Evolutionary conservation across 1,140 invertebrate species (phyloP).

Genomic region (Gerris buenoi): DNA sequence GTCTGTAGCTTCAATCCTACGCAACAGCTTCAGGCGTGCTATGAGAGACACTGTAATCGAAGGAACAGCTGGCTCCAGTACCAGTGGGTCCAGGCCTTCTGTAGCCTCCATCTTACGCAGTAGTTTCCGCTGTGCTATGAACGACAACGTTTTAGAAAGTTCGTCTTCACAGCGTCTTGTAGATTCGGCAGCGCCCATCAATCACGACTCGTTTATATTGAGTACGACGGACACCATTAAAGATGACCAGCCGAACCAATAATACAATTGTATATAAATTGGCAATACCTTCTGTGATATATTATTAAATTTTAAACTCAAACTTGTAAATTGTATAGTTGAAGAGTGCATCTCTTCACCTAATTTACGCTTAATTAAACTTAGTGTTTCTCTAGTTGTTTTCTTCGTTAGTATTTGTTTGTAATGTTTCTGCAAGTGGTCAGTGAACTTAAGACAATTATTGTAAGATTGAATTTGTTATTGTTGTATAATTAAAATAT

Average conservation of each 20-base stretch:
- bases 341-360: no score
- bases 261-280: background rate
- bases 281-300: no score
- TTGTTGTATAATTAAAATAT: no score
- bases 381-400: no score
- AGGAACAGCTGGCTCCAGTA: constrained; percentile 11
- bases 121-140: constrained; percentile 34
- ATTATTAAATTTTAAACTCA: no score
- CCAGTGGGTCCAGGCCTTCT: constrained; percentile 36
- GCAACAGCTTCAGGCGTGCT: constrained; percentile 38
- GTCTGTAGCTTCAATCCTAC: constrained; percentile 39
- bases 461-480: no score
- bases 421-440: no score
- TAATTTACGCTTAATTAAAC: no score
- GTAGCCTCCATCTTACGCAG: constrained; percentile 41
- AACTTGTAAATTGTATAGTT: no score
- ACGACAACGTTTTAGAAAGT: constrained; percentile 17
- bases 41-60: constrained; percentile 14
- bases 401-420: no score
- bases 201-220: constrained; percentile 29
- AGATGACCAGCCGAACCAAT: background rate
- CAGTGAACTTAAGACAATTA: no score
- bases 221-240: background rate
- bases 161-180: constrained; percentile 36
- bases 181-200: constrained; percentile 40